A percentile compares a stretch with the other conserved stretches of the same genome.
phyloP scores from a whole-genome alignment of 1,140 invertebrate species.

The Euwallacea similis region DNA sequence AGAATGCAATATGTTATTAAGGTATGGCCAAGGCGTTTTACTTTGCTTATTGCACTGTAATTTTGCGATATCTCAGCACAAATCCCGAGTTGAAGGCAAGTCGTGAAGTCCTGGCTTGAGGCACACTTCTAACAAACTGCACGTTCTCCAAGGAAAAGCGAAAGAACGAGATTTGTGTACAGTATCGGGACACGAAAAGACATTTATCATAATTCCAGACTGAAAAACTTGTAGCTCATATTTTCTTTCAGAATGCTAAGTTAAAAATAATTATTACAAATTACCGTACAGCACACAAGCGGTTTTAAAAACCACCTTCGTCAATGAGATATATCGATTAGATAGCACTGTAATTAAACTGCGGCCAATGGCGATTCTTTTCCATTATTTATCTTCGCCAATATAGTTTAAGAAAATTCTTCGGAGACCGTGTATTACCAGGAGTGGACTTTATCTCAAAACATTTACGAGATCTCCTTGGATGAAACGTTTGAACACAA shows the following conservation, averaged over 20 bases:
- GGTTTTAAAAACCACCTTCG: constrained; percentile 49
- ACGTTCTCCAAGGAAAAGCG: too few relatives aligned
- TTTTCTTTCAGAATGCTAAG: constrained; percentile 39
- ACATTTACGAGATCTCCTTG: too few relatives aligned
- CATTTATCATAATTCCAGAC: constrained; percentile 36
- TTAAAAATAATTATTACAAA: constrained; percentile 52
- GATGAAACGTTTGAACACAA: too few relatives aligned
- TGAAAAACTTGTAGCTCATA: constrained; percentile 29
- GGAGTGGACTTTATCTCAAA: neutral
- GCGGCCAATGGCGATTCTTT: constrained; percentile 38
- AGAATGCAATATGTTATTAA: constrained; percentile 40
- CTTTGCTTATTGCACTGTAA: constrained; percentile 36
- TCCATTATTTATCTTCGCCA: constrained; percentile 44
- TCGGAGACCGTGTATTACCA: neutral
- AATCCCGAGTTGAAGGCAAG: constrained; percentile 22
- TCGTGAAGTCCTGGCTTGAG: constrained; percentile 38
- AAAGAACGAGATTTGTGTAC: constrained; percentile 8
- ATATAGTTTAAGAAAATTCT: constrained; percentile 41
- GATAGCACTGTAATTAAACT: constrained; percentile 50
- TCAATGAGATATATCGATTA: constrained; percentile 49
- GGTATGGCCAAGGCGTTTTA: constrained; percentile 15
- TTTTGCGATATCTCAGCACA: constrained; percentile 45
- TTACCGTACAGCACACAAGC: constrained; percentile 46
- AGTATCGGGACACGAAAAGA: constrained; percentile 27
- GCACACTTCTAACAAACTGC: neutral